Conservation (phyloP, 2,797 vertebrate genomes). For the Ceyx erithaca region DNA sequence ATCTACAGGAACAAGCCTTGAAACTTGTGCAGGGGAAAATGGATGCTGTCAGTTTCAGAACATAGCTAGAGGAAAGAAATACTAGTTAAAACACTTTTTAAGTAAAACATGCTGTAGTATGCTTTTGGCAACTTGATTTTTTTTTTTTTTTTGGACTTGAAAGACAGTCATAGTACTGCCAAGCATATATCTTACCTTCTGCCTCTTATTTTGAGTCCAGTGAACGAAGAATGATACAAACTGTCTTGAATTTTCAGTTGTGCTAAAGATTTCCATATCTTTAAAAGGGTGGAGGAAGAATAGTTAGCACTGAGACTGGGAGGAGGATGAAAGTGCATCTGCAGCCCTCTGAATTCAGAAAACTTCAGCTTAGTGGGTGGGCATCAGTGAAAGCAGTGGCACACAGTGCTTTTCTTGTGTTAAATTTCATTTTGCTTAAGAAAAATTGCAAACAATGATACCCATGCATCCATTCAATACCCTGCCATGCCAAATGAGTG, state of each 20-base stretch:
- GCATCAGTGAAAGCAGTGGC: background rate
- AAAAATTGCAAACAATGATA: background rate
- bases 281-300: background rate
- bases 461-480: background rate
- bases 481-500: background rate
- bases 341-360: background rate
- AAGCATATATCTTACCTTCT: background rate
- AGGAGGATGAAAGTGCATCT: background rate
- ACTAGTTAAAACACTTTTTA: background rate
- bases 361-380: conserved; percentile 36
- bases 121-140: background rate
- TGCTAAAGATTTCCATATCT: background rate
- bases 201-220: background rate
- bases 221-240: background rate
- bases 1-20: background rate
- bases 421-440: conserved; percentile 15
- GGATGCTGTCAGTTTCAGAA: background rate
- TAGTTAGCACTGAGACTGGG: background rate
- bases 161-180: background rate
- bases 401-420: background rate
- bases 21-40: background rate
- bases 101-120: background rate
- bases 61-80: background rate
- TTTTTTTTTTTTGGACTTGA: background rate
- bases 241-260: background rate